A percentile compares a stretch with the other conserved stretches of the same genome.
Evolutionary conservation across 2,113 vertebrate species (phyloP).

Genomic region (Bubo blakistoni): DNA sequence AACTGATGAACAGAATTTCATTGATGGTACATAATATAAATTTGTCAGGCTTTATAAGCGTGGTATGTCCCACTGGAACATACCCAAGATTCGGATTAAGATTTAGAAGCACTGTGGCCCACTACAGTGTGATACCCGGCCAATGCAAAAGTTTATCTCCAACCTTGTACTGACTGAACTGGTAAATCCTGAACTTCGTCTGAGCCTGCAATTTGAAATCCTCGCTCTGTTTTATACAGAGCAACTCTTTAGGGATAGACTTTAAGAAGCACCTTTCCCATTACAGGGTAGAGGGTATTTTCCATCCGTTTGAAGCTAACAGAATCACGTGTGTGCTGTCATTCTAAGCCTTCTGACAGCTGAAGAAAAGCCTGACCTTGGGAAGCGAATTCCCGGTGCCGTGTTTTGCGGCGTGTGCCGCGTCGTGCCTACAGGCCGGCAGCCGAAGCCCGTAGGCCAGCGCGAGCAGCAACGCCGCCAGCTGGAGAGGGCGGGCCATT

Average conservation of each 20-base stretch:
- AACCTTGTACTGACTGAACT: accelerated
- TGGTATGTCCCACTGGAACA: accelerated
- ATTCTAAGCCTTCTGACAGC: neutral
- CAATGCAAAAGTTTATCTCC: neutral
- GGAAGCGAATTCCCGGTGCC: accelerated
- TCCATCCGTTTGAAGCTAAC: accelerated
- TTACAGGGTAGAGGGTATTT: neutral
- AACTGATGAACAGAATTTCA: no score
- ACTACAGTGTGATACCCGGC: accelerated
- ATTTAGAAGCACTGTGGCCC: accelerated
- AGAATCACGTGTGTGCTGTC: accelerated
- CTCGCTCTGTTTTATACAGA: accelerated
- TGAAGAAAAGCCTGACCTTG: accelerated
- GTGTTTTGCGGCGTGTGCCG: no score
- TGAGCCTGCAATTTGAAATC: neutral
- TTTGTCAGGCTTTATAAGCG: no score
- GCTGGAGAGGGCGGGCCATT: no score
- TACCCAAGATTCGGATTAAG: accelerated
- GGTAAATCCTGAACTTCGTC: no score
- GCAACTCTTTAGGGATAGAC: neutral
- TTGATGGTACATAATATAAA: accelerated
- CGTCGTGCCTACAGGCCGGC: no score
- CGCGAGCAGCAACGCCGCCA: no score
- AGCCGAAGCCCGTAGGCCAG: no score
- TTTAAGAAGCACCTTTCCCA: accelerated